Evolutionary conservation across 2,797 vertebrate species (phyloP).

Genomic region (Pangasius mekongensis): DNA sequence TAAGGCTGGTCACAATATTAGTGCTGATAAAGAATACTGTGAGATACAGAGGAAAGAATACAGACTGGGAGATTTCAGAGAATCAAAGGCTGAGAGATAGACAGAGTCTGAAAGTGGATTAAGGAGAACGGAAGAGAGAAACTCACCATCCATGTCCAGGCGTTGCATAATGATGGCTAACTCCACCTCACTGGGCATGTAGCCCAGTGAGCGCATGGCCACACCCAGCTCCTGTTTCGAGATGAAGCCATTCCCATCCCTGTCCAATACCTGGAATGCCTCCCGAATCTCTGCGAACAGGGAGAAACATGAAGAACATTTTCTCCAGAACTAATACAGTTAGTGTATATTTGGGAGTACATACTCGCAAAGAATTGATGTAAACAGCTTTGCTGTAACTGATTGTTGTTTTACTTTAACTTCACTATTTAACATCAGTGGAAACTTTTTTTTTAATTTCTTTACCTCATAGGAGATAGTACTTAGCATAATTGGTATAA

Average conservation of each 20-base stretch:
- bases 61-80: conserved; percentile 13
- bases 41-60: background rate
- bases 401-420: background rate
- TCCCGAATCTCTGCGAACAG: conserved; percentile 88
- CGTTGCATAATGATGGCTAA: conserved; percentile 90
- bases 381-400: background rate
- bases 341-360: background rate
- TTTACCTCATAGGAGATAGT: background rate
- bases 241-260: conserved; percentile 88
- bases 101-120: conserved; percentile 14
- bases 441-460: background rate
- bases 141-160: conserved; percentile 88
- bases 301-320: conserved; percentile 8
- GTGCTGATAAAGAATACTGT: conserved; percentile 5
- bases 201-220: conserved; percentile 88
- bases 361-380: background rate
- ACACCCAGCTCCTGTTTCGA: conserved; percentile 89
- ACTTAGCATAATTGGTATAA: background rate
- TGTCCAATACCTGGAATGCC: conserved; percentile 88
- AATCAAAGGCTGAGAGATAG: conserved; percentile 18
- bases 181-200: conserved; percentile 90
- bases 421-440: background rate
- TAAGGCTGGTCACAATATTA: background rate
- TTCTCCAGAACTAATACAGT: background rate
- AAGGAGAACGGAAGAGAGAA: conserved; percentile 16